A percentile compares a stretch with the other conserved stretches of the same genome.
Conservation (phyloP, 2,888 invertebrate genomes). For the Nephrotoma guestfalica region DNA sequence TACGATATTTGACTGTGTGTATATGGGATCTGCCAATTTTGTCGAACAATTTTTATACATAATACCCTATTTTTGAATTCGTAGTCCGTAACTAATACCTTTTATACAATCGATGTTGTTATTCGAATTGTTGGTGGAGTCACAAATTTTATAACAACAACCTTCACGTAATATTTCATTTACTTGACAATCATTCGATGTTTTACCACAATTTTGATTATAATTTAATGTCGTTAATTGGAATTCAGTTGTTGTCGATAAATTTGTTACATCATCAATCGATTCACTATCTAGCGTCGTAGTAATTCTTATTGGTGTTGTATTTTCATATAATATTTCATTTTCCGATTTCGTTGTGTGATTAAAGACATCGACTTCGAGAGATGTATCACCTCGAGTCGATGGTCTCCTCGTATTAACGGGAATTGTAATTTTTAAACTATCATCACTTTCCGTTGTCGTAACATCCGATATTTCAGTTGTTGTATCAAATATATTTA, state of each 20-base stretch:
- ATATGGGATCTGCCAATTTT: not conserved
- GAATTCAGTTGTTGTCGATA: slow-evolving; percentile 19
- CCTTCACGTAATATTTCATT: slow-evolving; percentile 44
- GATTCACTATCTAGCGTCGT: slow-evolving; percentile 7
- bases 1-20: not conserved
- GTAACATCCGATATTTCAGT: slow-evolving; percentile 13
- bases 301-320: slow-evolving; percentile 6
- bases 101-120: slow-evolving; percentile 21
- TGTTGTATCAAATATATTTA: slow-evolving; percentile 21
- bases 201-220: slow-evolving; percentile 34
- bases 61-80: not conserved
- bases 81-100: slow-evolving; percentile 21
- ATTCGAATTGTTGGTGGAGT: slow-evolving; percentile 15
- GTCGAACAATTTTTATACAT: slow-evolving; percentile 2
- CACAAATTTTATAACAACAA: slow-evolving; percentile 31
- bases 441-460: slow-evolving; percentile 1
- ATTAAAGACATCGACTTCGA: slow-evolving; percentile 21
- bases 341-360: slow-evolving; percentile 14
- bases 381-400: slow-evolving; percentile 28
- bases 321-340: slow-evolving; percentile 11
- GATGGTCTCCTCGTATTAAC: slow-evolving; percentile 18
- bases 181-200: slow-evolving; percentile 43
- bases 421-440: slow-evolving; percentile 13
- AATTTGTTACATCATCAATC: slow-evolving; percentile 10
- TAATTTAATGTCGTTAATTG: slow-evolving; percentile 18